Conservation (phyloP, 2,797 vertebrate species). For the Streptopelia turtur region DNA sequence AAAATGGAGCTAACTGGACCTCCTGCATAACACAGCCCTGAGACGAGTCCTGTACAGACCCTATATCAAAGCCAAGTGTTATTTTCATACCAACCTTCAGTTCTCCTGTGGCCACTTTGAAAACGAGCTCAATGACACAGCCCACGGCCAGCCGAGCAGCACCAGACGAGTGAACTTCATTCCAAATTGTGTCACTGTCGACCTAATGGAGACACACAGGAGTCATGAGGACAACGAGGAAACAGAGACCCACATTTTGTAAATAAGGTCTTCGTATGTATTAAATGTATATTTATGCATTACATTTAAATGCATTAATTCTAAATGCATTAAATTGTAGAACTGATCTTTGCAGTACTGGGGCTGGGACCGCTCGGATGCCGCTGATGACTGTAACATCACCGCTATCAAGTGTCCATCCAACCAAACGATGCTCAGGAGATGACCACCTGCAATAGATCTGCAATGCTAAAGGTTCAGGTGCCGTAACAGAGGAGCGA, state of each 20-base stretch:
- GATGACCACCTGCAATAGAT: neutral
- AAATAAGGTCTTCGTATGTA: neutral
- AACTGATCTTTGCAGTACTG: neutral
- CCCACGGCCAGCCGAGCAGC: constrained; percentile 95
- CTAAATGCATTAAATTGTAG: neutral
- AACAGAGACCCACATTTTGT: fast-evolving
- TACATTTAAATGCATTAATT: neutral
- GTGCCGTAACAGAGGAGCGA: neutral
- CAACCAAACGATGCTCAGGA: neutral
- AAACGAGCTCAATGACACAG: constrained; percentile 94
- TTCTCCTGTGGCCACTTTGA: constrained; percentile 94
- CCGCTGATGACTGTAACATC: neutral
- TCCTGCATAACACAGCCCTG: neutral
- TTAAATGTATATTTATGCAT: neutral
- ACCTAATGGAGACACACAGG: constrained; percentile 79
- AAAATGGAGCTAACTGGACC: neutral
- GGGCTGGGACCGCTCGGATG: neutral
- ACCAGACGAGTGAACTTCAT: constrained; percentile 93
- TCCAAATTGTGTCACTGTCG: constrained; percentile 99
- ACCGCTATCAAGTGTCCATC: no score
- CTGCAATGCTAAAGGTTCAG: neutral
- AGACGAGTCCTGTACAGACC: neutral
- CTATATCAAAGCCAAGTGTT: neutral
- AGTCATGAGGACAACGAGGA: neutral
- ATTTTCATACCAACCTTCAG: constrained; percentile 86